These are phyloP conservation scores for Argyra leucocephala DNA, from an alignment of 2,888 invertebrate species.

Conservation along the genomic window DNA sequence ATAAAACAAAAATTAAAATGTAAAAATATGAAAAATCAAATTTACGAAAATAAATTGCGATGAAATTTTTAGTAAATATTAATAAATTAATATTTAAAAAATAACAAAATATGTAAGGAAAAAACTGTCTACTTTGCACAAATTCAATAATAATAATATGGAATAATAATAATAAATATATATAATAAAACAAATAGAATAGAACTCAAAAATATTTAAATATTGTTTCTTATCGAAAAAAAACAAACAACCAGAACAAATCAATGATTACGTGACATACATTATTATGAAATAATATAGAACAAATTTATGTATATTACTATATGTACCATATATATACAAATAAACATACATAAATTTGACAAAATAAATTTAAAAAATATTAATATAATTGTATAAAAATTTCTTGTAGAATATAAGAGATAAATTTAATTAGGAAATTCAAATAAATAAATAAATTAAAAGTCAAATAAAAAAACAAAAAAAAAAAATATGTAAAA, in stretches of 20 bases:
- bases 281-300: neutral
- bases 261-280: neutral
- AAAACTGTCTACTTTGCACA: slow-evolving; percentile 25
- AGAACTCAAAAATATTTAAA: neutral
- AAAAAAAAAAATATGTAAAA: neutral
- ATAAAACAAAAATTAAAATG: neutral
- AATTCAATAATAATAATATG: slow-evolving; percentile 30
- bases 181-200: neutral
- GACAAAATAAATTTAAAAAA: neutral
- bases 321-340: no score
- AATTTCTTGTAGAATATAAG: neutral
- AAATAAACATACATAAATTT: no score
- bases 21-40: neutral
- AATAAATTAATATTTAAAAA: neutral
- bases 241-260: neutral
- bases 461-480: neutral
- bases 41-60: neutral
- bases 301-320: no score
- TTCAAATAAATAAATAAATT: neutral
- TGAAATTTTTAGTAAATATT: neutral
- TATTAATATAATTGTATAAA: neutral
- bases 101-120: neutral
- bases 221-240: neutral
- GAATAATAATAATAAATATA: slow-evolving; percentile 23
- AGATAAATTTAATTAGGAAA: neutral